Percentiles rank a stretch among this genome's conserved stretches.
Conservation (phyloP, 2,888 invertebrate species). For the Trichogramma evanescens region DNA sequence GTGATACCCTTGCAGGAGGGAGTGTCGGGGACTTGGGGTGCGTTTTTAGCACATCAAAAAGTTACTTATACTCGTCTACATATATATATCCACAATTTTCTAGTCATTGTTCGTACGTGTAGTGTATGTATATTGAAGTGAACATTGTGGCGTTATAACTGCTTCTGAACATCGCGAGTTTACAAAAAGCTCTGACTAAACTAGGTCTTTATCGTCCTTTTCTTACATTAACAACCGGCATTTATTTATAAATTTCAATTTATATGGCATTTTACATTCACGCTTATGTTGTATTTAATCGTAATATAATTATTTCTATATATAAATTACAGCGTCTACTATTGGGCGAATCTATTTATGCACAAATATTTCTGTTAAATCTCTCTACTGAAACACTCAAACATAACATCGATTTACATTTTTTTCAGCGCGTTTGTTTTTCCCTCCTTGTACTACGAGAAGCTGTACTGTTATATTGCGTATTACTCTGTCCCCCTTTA, state of each 20-base stretch:
- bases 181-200: slow-evolving; percentile 18
- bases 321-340: slow-evolving; percentile 3
- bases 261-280: not conserved
- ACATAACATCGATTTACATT: slow-evolving; percentile 43
- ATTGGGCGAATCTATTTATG: slow-evolving; percentile 23
- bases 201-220: not conserved
- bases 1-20: no score
- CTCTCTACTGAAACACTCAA: slow-evolving; percentile 45
- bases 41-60: no score
- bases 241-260: no score
- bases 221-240: no score
- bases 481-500: no score
- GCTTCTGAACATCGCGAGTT: slow-evolving; percentile 6
- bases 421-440: slow-evolving; percentile 15
- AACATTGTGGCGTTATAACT: no score
- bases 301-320: not conserved
- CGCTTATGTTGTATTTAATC: not conserved
- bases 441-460: slow-evolving; percentile 4
- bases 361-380: slow-evolving; percentile 38
- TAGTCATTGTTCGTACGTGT: no score
- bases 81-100: no score
- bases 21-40: no score
- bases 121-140: no score
- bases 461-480: no score
- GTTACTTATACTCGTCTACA: no score